Base-by-base conservation (phyloP, 2,888 invertebrate species). In the Dendrolimus pini region DNA sequence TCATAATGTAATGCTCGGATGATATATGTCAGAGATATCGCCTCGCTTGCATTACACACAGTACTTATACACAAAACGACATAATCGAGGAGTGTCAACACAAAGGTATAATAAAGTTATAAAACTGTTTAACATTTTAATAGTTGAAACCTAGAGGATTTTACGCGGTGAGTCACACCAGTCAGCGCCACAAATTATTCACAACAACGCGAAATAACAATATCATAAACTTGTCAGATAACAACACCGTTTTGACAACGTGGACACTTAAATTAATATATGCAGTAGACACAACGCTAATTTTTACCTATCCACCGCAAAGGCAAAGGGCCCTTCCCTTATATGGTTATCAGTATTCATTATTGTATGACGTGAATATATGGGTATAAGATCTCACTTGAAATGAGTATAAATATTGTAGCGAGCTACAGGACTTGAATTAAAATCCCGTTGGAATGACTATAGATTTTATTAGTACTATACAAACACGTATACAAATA, bases 111-210 rank as follows among this genome's bases (percentile, higher is more conserved):
- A 47, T 47, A 10, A 47, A 47, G 47, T 47, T 47, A 47, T 47
- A 10, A 30, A 47, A 60, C 60, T 56, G 59, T 53, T 60, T 60
- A 41, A 54, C 14, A 14, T 7, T 9, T 59, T 52, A 52, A 10
- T 18, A 60, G 52, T 8, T 12, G 9, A 47, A 9, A 9, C 47
- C 47, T 47, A 12, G 12, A 47, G 47, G 47, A 47, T 47, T 47
- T 47, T 30, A 30, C 47, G 9, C 47, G 47, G 9, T 47, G 41
- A 55, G 7, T 6, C 41, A 12, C 10, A n/a, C 30, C 30, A 47
- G 8, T 47, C 47, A 47, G 7, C 30, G 30, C 30, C 30, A 6
- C 30, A 8, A 47, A 47, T 12, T 47, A 12, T 9, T 47, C 47
- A 12, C 47, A 47, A 10, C 47, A 47, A 47, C 47, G 47, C 47